These are phyloP conservation scores for Malurus melanocephalus DNA, from an alignment of 2,113 vertebrate genomes.

Conservation along the genomic window DNA sequence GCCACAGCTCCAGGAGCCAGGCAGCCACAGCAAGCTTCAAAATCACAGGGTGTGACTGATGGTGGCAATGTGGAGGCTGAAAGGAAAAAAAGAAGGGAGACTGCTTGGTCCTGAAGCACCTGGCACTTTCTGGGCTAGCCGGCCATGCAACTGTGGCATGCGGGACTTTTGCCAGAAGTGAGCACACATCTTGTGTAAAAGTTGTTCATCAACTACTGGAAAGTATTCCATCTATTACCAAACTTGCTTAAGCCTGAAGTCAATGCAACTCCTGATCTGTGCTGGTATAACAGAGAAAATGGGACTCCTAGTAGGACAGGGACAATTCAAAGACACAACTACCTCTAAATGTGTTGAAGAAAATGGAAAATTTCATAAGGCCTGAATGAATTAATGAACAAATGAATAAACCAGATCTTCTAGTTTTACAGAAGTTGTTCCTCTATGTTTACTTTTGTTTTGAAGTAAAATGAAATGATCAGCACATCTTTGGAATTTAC, in stretches of 20 bases:
- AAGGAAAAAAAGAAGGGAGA: neutral
- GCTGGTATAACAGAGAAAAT: neutral
- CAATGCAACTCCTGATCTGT: neutral
- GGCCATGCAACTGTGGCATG: neutral
- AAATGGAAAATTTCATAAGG: neutral
- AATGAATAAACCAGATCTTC: neutral
- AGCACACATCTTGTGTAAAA: neutral
- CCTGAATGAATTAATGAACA: neutral
- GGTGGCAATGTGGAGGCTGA: neutral
- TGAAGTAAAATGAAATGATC: neutral
- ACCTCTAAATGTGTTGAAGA: neutral
- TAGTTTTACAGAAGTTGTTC: neutral
- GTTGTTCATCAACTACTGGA: neutral
- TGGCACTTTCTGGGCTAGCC: neutral
- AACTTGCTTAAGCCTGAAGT: neutral
- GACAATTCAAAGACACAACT: neutral
- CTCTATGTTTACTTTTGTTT: neutral
- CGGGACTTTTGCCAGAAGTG: neutral
- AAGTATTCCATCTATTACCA: neutral
- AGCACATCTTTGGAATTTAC: neutral
- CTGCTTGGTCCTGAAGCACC: neutral
- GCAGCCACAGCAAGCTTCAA: rapidly evolving
- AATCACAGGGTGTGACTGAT: rapidly evolving
- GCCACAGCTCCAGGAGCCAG: neutral
- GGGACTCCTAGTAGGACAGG: neutral